Evolutionary conservation across 2,113 vertebrate species (phyloP).

Genomic region (Cheilinus undulatus): DNA sequence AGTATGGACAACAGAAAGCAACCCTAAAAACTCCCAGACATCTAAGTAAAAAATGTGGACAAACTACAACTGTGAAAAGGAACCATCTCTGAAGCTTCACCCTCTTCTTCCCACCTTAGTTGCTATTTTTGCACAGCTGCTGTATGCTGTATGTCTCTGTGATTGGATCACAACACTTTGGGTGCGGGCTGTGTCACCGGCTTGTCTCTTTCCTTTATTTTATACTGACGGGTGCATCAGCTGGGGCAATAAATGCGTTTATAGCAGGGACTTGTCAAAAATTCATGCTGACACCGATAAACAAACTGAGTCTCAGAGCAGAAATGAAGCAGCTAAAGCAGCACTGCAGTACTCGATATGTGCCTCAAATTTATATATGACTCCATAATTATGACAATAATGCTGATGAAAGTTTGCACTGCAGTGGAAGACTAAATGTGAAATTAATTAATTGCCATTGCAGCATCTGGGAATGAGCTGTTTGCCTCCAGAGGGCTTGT

Average conservation of each 20-base stretch:
- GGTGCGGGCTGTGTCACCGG: constrained; percentile 1
- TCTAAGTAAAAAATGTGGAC: background rate
- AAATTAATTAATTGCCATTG: constrained; percentile 18
- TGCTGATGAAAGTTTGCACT: background rate
- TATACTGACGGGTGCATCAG: constrained; percentile 1
- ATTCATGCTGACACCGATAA: background rate
- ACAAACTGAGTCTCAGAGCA: no score
- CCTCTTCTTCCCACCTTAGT: background rate
- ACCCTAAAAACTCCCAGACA: background rate
- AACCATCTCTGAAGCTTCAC: background rate
- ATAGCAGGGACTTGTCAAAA: background rate
- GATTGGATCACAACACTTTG: constrained; percentile 18
- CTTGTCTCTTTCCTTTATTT: background rate
- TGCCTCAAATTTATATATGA: background rate
- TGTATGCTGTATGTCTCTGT: constrained; percentile 11
- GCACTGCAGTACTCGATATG: background rate
- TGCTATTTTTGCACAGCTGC: constrained; percentile 20
- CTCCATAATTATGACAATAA: background rate
- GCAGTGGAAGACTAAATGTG: constrained; percentile 1
- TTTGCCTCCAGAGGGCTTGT: constrained; percentile 24
- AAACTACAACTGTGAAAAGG: constrained; percentile 4
- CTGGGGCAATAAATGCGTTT: background rate
- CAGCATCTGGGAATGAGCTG: constrained; percentile 24
- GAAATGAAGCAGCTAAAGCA: constrained; percentile 1
- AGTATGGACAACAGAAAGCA: background rate